phyloP scores from a whole-genome alignment of 2,888 invertebrate genomes.

The Drosophila nigricruria region DNA sequence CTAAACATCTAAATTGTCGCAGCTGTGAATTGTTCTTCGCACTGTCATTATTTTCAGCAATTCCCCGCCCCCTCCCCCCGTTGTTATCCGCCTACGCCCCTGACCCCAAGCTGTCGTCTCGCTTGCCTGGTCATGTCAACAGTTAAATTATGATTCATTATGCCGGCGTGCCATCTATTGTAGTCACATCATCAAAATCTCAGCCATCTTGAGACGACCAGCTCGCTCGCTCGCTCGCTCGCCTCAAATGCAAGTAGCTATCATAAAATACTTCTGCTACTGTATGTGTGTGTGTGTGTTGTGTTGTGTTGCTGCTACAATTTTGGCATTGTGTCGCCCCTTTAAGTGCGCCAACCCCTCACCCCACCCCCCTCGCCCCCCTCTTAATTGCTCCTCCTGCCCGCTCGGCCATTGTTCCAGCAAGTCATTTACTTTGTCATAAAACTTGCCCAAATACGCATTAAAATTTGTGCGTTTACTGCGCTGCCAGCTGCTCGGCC shows the following conservation, averaged over 20 bases:
- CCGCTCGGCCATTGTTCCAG: constrained; percentile 44
- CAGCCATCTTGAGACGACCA: constrained; percentile 52
- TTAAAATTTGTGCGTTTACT: constrained; percentile 64
- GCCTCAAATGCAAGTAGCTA: constrained; percentile 51
- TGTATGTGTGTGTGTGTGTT: neutral
- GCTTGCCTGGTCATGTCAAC: constrained; percentile 55
- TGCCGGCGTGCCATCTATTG: constrained; percentile 56
- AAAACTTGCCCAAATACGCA: constrained; percentile 64
- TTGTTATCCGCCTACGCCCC: neutral
- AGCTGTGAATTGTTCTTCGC: constrained; percentile 41
- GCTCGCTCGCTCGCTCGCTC: constrained; percentile 18
- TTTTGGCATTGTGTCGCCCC: constrained; percentile 34
- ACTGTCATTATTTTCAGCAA: constrained; percentile 22
- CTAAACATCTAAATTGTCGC: constrained; percentile 25
- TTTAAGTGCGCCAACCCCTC: constrained; percentile 29
- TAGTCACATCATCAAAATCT: constrained; percentile 64
- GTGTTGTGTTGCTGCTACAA: constrained; percentile 14
- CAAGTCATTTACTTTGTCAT: constrained; percentile 64
- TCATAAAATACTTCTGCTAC: constrained; percentile 53
- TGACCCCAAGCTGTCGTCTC: neutral
- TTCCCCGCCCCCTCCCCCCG: neutral
- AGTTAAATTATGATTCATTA: constrained; percentile 69
- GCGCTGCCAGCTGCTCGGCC: constrained; percentile 49
- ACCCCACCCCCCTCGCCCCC: neutral
- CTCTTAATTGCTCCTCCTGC: constrained; percentile 59